Conservation (phyloP, 2,797 vertebrate genomes). For the Galagoides demidoff region DNA sequence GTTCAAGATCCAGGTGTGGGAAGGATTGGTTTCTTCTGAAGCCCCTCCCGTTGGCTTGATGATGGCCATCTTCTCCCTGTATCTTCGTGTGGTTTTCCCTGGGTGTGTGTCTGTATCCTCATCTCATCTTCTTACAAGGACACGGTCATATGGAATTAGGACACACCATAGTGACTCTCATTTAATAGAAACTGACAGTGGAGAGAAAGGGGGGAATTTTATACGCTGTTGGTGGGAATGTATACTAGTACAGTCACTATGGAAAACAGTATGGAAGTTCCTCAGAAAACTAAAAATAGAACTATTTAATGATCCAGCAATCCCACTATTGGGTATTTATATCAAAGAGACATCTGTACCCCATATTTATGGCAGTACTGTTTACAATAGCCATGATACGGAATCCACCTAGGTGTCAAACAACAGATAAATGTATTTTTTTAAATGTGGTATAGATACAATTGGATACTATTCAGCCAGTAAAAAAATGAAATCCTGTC, state of each 20-base stretch:
- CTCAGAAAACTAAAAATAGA: neutral
- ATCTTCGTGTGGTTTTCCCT: fast-evolving
- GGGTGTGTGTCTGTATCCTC: neutral
- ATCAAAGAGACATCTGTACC: too few relatives aligned
- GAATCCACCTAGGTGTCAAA: too few relatives aligned
- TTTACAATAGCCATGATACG: too few relatives aligned
- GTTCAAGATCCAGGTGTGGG: neutral
- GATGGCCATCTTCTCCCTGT: neutral
- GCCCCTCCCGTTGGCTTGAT: neutral
- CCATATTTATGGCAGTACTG: too few relatives aligned
- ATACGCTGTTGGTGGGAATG: neutral
- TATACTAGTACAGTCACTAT: neutral
- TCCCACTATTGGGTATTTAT: too few relatives aligned
- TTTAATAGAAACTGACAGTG: neutral
- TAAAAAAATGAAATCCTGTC: too few relatives aligned
- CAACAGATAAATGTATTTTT: too few relatives aligned
- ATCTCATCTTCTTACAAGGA: neutral
- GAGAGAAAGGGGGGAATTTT: neutral
- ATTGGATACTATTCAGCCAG: too few relatives aligned
- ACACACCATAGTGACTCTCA: neutral
- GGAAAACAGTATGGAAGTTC: neutral
- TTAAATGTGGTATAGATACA: too few relatives aligned
- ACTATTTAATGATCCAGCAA: neutral
- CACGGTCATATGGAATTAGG: neutral
- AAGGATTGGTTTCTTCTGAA: neutral